Evolutionary conservation across 2,888 invertebrate genomes (phyloP), one percentile per base, ranked within the genome.

Genomic region (Conus canariensis): DNA sequence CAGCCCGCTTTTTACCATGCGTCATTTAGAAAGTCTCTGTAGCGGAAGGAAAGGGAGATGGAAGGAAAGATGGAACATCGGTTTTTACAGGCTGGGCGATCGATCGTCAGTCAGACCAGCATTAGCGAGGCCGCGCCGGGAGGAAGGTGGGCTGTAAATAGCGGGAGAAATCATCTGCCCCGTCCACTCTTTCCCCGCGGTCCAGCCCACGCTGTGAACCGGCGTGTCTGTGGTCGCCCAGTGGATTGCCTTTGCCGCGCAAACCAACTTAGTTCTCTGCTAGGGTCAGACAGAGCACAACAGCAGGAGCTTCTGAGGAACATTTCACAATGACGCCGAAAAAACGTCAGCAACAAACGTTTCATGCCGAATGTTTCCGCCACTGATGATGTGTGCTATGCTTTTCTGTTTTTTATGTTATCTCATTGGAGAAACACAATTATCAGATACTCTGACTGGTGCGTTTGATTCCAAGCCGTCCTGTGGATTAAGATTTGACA

Each of bases 331-430:
- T 87, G 74, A 45, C 56, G 19, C 30, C 0, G 12, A 80, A 25
- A 45, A 30, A 14, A 22, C 30, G 16, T 25, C 77, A 14, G 77
- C 12, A 14, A 5, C 3, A 80, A 9, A 10, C 77, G 10, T 14
- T 14, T 30, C 64, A 64, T 64, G 12, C 12, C 10, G 77, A 30
- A 45, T 12, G 14, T 30, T 30, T 2, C 10, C 25, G 12, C 14
- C 14, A 30, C 45, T 30, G 77, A 30, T 30, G 25, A 25, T 14
- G 9, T 5, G 64, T 1, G 59, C 6, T 67, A 67, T 22, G 22
- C 25, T 67, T n/a, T 16, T 88, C 25, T 83, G 88, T 10, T 64
- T 83, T 67, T 14, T 67, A n/a, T 4, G 83, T 9, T 88, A 83
- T 19, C 56, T 82, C 0, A 67, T 67, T 22, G n/a, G 83, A 16